These are phyloP conservation scores for Sogatella furcifera DNA, from an alignment of 1,140 invertebrate genomes.

Conservation along the genomic window DNA sequence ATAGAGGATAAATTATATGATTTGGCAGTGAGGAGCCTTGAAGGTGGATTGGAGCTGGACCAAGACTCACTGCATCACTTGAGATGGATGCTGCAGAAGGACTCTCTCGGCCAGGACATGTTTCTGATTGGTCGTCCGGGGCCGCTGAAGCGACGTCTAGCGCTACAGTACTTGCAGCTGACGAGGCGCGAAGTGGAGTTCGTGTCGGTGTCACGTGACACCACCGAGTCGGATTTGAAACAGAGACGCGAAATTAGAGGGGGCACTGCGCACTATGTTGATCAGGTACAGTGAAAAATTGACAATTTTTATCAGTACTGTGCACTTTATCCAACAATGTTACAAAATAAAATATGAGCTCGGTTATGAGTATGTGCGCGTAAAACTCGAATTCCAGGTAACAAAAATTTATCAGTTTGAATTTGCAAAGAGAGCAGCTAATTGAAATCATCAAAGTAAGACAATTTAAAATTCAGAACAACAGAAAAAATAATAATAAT, in stretches of 20 bases:
- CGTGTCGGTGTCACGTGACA: slow-evolving; percentile 86
- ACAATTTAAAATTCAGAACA: too few species aligned
- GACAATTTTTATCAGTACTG: too few species aligned
- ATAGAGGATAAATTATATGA: too few species aligned
- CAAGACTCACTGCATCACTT: slow-evolving; percentile 73
- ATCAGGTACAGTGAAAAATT: slow-evolving; percentile 52
- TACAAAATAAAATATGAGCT: too few species aligned
- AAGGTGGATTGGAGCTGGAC: slow-evolving; percentile 31
- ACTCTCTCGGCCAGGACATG: slow-evolving; percentile 85
- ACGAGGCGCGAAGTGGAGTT: slow-evolving; percentile 87
- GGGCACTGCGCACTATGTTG: slow-evolving; percentile 83
- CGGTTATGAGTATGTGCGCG: too few species aligned
- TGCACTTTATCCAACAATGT: too few species aligned
- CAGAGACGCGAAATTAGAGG: slow-evolving; percentile 83
- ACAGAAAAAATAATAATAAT: too few species aligned
- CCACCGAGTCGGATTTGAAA: slow-evolving; percentile 93
- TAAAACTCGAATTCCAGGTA: too few species aligned
- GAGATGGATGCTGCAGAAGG: slow-evolving; percentile 92
- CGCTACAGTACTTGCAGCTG: slow-evolving; percentile 79
- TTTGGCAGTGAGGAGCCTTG: slow-evolving; percentile 36
- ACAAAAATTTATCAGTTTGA: too few species aligned
- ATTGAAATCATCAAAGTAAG: too few species aligned
- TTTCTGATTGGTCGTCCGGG: slow-evolving; percentile 89
- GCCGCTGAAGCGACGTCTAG: slow-evolving; percentile 60
- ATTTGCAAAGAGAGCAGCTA: too few species aligned